Evolutionary conservation across 2,888 invertebrate genomes (phyloP).

Genomic region (Junonia oenone): DNA sequence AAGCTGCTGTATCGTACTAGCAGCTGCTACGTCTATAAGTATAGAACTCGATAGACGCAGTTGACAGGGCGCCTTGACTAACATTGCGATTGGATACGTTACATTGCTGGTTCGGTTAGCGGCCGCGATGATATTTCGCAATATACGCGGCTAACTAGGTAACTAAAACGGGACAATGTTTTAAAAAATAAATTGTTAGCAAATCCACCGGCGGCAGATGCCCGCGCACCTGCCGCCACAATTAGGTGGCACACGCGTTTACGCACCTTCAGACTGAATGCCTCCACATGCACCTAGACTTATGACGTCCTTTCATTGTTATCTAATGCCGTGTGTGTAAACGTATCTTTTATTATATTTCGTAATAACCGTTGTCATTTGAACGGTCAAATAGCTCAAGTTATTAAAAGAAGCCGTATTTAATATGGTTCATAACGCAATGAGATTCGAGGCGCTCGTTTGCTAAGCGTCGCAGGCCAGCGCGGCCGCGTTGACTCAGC

Average conservation of each 20-base stretch:
- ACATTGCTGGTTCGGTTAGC: conserved; percentile 49
- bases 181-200: conserved; percentile 57
- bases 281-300: conserved; percentile 6
- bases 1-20: conserved; percentile 38
- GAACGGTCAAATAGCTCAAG: not conserved
- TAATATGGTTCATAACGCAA: conserved; percentile 24
- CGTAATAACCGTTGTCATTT: not conserved
- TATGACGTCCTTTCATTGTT: not conserved
- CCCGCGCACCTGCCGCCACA: conserved; percentile 65
- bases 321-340: not conserved
- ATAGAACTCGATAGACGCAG: conserved; percentile 39
- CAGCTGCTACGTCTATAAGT: conserved; percentile 44
- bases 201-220: conserved; percentile 65
- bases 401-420: conserved; percentile 26
- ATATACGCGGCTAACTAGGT: conserved; percentile 37
- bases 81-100: conserved; percentile 39
- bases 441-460: conserved; percentile 22
- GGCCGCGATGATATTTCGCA: conserved; percentile 38
- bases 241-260: conserved; percentile 68
- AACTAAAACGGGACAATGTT: conserved; percentile 31
- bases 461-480: conserved; percentile 18
- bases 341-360: not conserved
- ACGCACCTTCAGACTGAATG: conserved; percentile 36
- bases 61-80: conserved; percentile 40
- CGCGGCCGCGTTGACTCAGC: conserved; percentile 64